Conservation (phyloP, 1,140 invertebrate species). For the Pseudomyrmex dendroicus region DNA sequence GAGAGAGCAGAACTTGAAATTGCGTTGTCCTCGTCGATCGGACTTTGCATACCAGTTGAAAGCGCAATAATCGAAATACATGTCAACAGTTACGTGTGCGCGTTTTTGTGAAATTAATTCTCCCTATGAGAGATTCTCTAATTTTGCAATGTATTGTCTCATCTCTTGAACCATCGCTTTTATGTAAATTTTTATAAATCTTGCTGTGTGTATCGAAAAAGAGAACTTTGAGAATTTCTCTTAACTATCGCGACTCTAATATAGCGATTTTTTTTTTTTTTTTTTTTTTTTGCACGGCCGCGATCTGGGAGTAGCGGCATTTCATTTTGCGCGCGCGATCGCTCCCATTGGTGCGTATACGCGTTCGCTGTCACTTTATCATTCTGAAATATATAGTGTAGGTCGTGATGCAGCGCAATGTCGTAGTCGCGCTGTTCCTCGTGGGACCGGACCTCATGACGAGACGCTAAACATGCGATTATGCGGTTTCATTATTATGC, state of each 20-base stretch:
- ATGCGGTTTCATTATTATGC: constrained; percentile 69
- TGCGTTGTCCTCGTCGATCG: constrained; percentile 17
- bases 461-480: constrained; percentile 69
- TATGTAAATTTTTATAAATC: background rate
- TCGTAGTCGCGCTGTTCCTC: constrained; percentile 59
- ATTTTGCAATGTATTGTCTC: background rate
- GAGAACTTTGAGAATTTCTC: no score
- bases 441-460: constrained; percentile 62
- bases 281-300: background rate
- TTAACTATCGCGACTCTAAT: no score
- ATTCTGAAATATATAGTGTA: constrained; percentile 62
- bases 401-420: constrained; percentile 32
- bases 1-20: background rate
- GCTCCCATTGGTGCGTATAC: constrained; percentile 55
- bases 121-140: background rate
- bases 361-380: constrained; percentile 70
- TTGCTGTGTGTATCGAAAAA: no score
- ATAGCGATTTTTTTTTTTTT: background rate
- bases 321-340: constrained; percentile 68
- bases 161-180: background rate
- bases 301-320: constrained; percentile 38
- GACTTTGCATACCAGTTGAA: constrained; percentile 11
- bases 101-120: background rate
- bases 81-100: background rate
- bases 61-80: constrained; percentile 29